These are phyloP conservation scores for Oxygymnocypris stewartii DNA, from an alignment of 2,113 vertebrate genomes.

Conservation along the genomic window DNA sequence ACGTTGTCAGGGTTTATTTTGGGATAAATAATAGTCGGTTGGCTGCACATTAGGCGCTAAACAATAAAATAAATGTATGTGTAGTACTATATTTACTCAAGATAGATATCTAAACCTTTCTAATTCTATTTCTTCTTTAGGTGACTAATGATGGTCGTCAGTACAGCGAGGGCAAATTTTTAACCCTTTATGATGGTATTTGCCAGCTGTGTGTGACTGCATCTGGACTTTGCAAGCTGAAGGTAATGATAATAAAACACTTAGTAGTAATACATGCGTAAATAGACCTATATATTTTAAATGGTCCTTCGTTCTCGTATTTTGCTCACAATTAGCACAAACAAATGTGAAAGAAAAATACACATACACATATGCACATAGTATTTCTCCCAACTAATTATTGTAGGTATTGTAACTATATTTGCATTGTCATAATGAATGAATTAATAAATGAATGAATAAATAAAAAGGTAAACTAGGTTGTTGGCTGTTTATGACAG, in stretches of 20 bases:
- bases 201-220: conserved; percentile 77
- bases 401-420: neutral
- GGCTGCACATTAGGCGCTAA: neutral
- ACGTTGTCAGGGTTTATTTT: neutral
- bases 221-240: conserved; percentile 82
- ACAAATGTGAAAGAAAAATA: neutral
- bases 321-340: neutral
- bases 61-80: neutral
- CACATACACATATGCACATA: neutral
- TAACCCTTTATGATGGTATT: conserved; percentile 77
- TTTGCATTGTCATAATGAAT: neutral
- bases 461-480: too few relatives aligned
- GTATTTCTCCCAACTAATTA: too few relatives aligned
- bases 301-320: neutral
- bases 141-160: conserved; percentile 79
- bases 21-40: neutral
- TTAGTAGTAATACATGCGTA: neutral
- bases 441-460: too few relatives aligned
- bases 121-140: conserved; percentile 60
- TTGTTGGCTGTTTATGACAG: too few relatives aligned
- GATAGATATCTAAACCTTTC: neutral
- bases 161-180: conserved; percentile 74
- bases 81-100: neutral
- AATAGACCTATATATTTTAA: neutral
- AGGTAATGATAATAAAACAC: conserved; percentile 72